A percentile compares a stretch with the other conserved stretches of the same genome.
Conservation (phyloP, 2,888 invertebrate species). For the Phortica okadai region DNA sequence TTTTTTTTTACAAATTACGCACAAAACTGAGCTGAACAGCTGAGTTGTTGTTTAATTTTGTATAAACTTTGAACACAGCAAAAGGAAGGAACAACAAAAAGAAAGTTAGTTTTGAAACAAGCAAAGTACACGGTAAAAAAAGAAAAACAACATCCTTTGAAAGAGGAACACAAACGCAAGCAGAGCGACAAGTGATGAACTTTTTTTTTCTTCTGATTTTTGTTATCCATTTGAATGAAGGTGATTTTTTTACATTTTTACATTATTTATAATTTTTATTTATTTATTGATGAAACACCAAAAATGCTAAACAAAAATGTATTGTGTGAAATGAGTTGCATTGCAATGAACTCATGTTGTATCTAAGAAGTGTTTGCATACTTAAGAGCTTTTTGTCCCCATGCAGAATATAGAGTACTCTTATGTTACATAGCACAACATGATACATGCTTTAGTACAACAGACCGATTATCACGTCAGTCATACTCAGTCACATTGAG, state of each 20-base stretch:
- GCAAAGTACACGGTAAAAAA: not conserved
- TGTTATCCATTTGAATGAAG: not conserved
- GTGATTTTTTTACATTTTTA: constrained; percentile 4
- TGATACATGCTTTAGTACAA: too few relatives aligned
- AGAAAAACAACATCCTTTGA: not conserved
- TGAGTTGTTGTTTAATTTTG: constrained; percentile 6
- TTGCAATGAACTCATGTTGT: not conserved
- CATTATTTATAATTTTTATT: not conserved
- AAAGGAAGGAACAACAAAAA: not conserved
- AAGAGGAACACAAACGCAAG: not conserved
- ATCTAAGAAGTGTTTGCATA: too few relatives aligned
- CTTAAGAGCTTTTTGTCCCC: too few relatives aligned
- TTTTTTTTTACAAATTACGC: not conserved
- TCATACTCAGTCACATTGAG: too few relatives aligned
- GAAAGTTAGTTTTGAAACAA: not conserved
- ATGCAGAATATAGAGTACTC: too few relatives aligned
- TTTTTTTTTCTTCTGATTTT: not conserved
- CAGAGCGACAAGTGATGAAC: constrained; percentile 1
- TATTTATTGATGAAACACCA: constrained; percentile 3
- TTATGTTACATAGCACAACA: too few relatives aligned
- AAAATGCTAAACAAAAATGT: constrained; percentile 29
- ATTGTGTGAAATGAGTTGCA: not conserved
- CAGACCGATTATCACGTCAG: too few relatives aligned
- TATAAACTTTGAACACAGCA: constrained; percentile 3
- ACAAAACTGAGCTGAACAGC: not conserved